These are phyloP conservation scores for Pinctada fucata DNA, from an alignment of 2,888 invertebrate species.

Conservation along the genomic window DNA sequence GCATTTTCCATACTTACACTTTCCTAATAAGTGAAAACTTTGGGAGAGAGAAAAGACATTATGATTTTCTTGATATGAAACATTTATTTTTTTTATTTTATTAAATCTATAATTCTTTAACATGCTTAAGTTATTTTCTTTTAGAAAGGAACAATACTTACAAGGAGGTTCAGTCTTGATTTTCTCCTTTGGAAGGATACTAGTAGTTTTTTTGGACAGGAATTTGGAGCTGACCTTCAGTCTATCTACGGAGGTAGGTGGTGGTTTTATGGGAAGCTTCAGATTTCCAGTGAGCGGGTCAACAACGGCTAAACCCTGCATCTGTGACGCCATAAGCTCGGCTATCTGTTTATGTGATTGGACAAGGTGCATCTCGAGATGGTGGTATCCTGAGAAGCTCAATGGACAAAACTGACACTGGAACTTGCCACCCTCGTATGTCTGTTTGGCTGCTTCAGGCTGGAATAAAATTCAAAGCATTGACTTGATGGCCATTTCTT, in stretches of 20 bases:
- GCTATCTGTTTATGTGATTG: slow-evolving; percentile 42
- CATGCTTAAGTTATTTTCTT: too few relatives aligned
- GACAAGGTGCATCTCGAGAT: slow-evolving; percentile 49
- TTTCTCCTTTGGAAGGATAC: background rate
- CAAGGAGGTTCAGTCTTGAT: background rate
- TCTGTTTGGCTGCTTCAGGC: background rate
- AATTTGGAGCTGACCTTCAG: slow-evolving; percentile 13
- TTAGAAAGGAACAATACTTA: background rate
- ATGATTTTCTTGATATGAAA: background rate
- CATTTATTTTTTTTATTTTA: background rate
- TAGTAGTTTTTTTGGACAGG: slow-evolving; percentile 6
- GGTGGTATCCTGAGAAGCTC: slow-evolving; percentile 50
- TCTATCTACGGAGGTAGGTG: background rate
- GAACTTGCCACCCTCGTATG: slow-evolving; percentile 35
- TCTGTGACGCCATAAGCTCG: slow-evolving; percentile 24
- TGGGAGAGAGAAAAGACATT: slow-evolving; percentile 4
- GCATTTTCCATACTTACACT: slow-evolving; percentile 13
- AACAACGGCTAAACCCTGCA: background rate
- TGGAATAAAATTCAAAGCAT: too few relatives aligned
- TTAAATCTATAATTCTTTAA: background rate
- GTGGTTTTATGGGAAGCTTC: slow-evolving; percentile 38
- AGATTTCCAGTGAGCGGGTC: slow-evolving; percentile 14
- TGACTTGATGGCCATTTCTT: too few relatives aligned
- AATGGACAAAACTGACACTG: slow-evolving; percentile 59
- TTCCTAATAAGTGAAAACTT: slow-evolving; percentile 20